Evolutionary conservation across 2,888 invertebrate species (phyloP).

Genomic region (Synanthedon tipuliformis): DNA sequence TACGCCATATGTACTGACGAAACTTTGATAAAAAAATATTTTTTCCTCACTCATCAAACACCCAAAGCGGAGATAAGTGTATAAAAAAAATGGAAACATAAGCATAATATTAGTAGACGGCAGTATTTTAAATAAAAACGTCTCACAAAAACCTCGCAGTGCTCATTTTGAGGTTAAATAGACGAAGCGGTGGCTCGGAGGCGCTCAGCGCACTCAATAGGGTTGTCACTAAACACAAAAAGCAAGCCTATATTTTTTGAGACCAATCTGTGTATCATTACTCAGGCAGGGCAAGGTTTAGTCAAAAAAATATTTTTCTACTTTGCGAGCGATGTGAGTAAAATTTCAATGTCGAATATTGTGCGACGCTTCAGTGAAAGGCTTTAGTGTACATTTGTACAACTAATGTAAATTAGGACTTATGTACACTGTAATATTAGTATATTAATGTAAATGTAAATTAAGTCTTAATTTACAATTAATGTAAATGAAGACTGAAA

Average conservation of each 20-base stretch:
- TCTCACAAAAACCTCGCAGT: slow-evolving; percentile 36
- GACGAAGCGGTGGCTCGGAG: slow-evolving; percentile 29
- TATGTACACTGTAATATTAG: too few species aligned
- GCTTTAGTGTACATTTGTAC: too few species aligned
- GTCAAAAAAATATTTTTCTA: too few species aligned
- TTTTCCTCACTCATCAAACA: slow-evolving; percentile 55
- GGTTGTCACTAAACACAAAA: slow-evolving; percentile 12
- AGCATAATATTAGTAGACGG: slow-evolving; percentile 64
- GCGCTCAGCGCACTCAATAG: slow-evolving; percentile 19
- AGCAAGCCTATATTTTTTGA: neutral
- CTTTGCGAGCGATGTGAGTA: too few species aligned
- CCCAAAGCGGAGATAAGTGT: slow-evolving; percentile 46
- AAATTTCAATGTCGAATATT: too few species aligned
- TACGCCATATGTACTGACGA: slow-evolving; percentile 41
- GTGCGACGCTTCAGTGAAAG: too few species aligned
- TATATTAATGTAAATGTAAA: too few species aligned
- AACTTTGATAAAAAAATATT: slow-evolving; percentile 33
- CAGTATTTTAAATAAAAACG: slow-evolving; percentile 45
- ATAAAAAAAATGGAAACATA: slow-evolving; percentile 60
- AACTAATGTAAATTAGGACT: too few species aligned
- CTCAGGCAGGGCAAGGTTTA: too few species aligned
- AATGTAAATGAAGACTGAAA: too few species aligned
- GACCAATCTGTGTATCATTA: too few species aligned
- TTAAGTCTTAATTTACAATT: too few species aligned
- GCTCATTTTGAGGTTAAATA: slow-evolving; percentile 57